Conservation (phyloP, 2,888 invertebrate genomes). For the Plagiodera versicolora region DNA sequence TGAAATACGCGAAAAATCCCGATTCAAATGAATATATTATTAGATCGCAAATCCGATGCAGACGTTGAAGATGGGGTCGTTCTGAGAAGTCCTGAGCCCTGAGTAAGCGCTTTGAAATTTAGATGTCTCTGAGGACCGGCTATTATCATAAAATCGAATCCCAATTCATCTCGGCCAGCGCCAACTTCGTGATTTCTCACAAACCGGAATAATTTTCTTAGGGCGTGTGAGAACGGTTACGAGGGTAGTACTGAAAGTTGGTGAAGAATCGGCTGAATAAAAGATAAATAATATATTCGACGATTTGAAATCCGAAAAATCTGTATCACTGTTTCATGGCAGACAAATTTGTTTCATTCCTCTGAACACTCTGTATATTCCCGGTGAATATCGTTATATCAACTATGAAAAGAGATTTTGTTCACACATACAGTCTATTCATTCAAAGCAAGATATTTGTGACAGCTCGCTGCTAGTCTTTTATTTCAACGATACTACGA, state of each 20-base stretch:
- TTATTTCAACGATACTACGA: too few relatives aligned
- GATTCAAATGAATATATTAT: not conserved
- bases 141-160: conserved; percentile 48
- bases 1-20: not conserved
- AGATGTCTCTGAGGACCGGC: conserved; percentile 42
- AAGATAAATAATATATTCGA: too few relatives aligned
- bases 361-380: too few relatives aligned
- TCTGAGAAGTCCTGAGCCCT: conserved; percentile 33
- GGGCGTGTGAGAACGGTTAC: not conserved
- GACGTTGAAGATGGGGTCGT: not conserved
- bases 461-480: too few relatives aligned
- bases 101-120: conserved; percentile 46
- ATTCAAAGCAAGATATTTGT: too few relatives aligned
- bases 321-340: too few relatives aligned
- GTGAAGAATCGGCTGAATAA: not conserved
- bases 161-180: conserved; percentile 32
- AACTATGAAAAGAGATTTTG: too few relatives aligned
- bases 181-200: conserved; percentile 22
- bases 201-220: conserved; percentile 6
- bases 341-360: too few relatives aligned
- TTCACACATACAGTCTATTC: too few relatives aligned
- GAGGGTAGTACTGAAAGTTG: not conserved
- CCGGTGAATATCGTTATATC: too few relatives aligned
- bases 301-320: too few relatives aligned
- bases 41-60: not conserved